A percentile compares a stretch with the other conserved stretches of the same genome.
Conservation (phyloP, 2,797 vertebrate genomes). For the Luscinia luscinia region DNA sequence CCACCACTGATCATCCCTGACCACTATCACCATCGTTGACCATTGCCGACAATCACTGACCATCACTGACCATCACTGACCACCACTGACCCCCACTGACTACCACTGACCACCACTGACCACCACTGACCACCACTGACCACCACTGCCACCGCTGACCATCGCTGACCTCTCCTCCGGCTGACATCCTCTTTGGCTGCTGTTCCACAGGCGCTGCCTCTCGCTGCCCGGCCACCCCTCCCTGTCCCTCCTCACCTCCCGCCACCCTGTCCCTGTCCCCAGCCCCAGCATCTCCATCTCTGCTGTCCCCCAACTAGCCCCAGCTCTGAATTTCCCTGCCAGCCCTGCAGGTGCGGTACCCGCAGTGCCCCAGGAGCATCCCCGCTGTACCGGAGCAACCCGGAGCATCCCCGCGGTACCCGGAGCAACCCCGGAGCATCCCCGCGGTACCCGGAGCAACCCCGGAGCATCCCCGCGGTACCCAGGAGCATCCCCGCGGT, state of each 20-base stretch:
- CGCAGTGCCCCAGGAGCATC: not conserved
- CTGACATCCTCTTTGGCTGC: not conserved
- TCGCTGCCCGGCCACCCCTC: accelerated
- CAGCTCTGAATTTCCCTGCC: not conserved
- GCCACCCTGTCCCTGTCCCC: not conserved
- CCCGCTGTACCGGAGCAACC: no score
- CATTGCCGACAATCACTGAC: no score
- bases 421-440: not conserved
- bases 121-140: no score
- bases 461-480: accelerated
- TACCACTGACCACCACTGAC: no score
- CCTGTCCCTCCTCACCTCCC: not conserved
- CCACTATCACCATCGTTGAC: no score
- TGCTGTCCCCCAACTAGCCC: accelerated
- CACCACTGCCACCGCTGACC: no score
- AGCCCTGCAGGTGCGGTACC: not conserved
- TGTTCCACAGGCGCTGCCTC: accelerated
- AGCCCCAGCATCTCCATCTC: not conserved
- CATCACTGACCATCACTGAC: no score
- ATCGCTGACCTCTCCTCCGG: not conserved
- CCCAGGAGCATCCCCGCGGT: not conserved
- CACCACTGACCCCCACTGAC: no score
- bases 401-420: not conserved
- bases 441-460: not conserved
- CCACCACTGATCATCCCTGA: no score